Base-by-base conservation (phyloP, 2,888 invertebrate genomes). In the Lepidonotus clava region DNA sequence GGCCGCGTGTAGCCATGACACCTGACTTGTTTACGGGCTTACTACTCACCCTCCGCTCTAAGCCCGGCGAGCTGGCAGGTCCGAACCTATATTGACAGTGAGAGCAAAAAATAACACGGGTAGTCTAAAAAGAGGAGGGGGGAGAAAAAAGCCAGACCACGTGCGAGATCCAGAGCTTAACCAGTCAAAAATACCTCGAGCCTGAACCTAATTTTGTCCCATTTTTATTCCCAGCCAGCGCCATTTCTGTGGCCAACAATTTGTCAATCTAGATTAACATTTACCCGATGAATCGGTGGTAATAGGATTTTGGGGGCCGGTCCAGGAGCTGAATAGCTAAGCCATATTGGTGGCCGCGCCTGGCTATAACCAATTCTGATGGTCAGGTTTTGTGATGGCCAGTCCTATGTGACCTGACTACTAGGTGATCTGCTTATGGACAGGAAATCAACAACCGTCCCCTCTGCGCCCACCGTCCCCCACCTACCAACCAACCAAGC, bases 381-480 rank as follows among this genome's bases (percentile, higher is more conserved):
- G 61, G 11, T 32, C 21, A 11, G 61, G 24, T 61, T 61, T 61
- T 61, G 61, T 61, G 61, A 61, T 61, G 61, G 61, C 61, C 61
- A 11, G 61, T n/a, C 61, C 61, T 61, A 61, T 61, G 61, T 61
- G 61, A 61, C 61, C 61, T 61, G 61, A 61, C 61, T 61, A 61
- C 61, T n/a, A 61, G 61, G 28, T 61, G 61, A 61, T 61, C 61
- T 61, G 61, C 61, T 61, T 61, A 61, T 61, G 28, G 61, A 61
- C 61, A 61, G 61, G 61, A 61, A 61, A 61, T 61, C 61, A 61
- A 61, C 61, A 61, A 61, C 61, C 61, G 61, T 61, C 61, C 61
- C 61, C 61, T n/a, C n/a, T 28, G 28, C 61, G 28, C 24, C 61
- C 61, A 28, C 61, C 61, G 24, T 24, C 28, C 61, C 24, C 61